These are phyloP conservation scores for Phaonia tiefii DNA, from an alignment of 2,888 invertebrate species.

Conservation along the genomic window DNA sequence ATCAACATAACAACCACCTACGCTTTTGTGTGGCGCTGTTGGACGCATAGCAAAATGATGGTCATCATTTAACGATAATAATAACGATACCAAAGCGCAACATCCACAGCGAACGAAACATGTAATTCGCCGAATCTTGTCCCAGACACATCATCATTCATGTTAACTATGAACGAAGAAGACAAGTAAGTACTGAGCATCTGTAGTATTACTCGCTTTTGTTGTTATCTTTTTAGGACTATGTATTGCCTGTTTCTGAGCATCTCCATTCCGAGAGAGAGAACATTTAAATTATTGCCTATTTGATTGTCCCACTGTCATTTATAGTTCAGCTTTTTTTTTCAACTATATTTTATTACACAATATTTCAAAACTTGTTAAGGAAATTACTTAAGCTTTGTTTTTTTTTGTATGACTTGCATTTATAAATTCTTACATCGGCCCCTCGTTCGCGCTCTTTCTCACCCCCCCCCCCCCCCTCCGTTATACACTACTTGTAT, in stretches of 20 bases:
- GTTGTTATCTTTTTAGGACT: too few relatives aligned
- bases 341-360: slow-evolving; percentile 16
- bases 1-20: slow-evolving; percentile 18
- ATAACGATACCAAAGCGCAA: too few relatives aligned
- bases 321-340: slow-evolving; percentile 1
- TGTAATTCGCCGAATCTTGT: too few relatives aligned
- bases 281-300: not conserved
- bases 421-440: not conserved
- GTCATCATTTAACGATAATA: too few relatives aligned
- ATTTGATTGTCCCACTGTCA: not conserved
- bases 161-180: too few relatives aligned
- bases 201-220: too few relatives aligned
- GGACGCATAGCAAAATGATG: not conserved
- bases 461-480: too few relatives aligned
- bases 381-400: slow-evolving; percentile 1
- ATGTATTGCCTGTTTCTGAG: too few relatives aligned
- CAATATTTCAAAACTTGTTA: not conserved
- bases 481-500: too few relatives aligned
- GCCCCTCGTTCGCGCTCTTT: not conserved
- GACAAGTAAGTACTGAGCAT: slow-evolving; percentile 6
- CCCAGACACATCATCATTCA: too few relatives aligned
- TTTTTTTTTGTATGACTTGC: slow-evolving; percentile 12
- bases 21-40: not conserved
- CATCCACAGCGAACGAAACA: too few relatives aligned
- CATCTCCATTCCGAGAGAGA: too few relatives aligned